Percentiles rank a stretch among this genome's conserved stretches.
Evolutionary conservation across 2,888 invertebrate species (phyloP).

Genomic region (Drosophila kanekoi): DNA sequence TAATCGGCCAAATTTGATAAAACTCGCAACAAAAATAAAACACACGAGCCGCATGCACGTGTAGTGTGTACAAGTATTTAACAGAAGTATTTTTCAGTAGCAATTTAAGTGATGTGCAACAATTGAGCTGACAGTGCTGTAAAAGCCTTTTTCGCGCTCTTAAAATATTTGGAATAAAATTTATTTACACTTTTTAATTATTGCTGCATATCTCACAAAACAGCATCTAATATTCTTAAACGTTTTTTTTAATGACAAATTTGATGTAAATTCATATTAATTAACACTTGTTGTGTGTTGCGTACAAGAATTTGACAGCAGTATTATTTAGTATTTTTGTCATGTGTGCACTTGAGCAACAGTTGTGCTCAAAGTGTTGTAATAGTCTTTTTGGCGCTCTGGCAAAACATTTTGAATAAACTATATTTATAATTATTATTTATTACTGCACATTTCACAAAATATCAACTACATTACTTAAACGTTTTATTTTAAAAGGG

Average conservation of each 20-base stretch:
- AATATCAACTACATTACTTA: neutral
- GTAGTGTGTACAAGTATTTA: constrained; percentile 28
- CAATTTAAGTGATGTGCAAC: constrained; percentile 6
- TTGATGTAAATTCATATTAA: constrained; percentile 3
- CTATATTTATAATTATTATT: neutral
- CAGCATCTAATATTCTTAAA: neutral
- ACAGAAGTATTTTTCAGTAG: constrained; percentile 35
- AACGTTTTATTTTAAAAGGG: neutral
- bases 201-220: neutral
- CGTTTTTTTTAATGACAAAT: neutral
- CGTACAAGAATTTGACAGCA: neutral
- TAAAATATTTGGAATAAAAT: constrained; percentile 10
- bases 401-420: constrained; percentile 13
- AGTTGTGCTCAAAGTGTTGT: constrained; percentile 14
- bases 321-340: constrained; percentile 27
- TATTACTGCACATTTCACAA: neutral
- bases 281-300: constrained; percentile 33
- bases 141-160: constrained; percentile 5
- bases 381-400: constrained; percentile 10
- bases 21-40: constrained; percentile 11
- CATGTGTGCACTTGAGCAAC: constrained; percentile 1
- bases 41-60: constrained; percentile 52
- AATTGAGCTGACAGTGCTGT: constrained; percentile 12
- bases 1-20: constrained; percentile 3
- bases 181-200: neutral